Percentiles rank a stretch among this genome's conserved stretches.
Conservation (phyloP, 2,888 invertebrate species). For the Andricus curvator region DNA sequence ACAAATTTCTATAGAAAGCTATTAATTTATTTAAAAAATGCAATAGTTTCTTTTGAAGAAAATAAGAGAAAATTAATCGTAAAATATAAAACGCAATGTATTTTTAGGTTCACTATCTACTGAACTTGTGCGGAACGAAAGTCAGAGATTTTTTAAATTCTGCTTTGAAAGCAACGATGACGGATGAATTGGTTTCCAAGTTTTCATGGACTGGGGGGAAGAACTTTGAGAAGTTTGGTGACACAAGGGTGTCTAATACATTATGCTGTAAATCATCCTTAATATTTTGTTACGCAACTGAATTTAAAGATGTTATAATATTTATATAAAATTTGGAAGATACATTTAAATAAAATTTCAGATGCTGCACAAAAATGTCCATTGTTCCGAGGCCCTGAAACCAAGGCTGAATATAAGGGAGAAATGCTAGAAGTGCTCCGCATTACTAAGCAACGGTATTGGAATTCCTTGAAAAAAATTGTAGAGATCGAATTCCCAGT, state of each 20-base stretch:
- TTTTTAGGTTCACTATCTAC: neutral
- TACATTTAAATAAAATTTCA: constrained; percentile 24
- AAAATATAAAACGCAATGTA: too few relatives aligned
- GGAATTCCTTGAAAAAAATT: too few relatives aligned
- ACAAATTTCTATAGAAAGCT: too few relatives aligned
- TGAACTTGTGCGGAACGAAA: too few relatives aligned
- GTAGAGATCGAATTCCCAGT: too few relatives aligned
- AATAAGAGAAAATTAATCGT: too few relatives aligned
- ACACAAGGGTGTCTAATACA: neutral
- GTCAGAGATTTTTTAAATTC: too few relatives aligned
- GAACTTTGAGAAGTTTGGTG: neutral
- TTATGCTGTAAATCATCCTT: neutral
- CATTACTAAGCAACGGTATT: too few relatives aligned
- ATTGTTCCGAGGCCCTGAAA: neutral
- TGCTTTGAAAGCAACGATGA: neutral
- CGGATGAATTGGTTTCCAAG: neutral
- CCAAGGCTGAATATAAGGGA: too few relatives aligned
- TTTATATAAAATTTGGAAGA: constrained; percentile 1
- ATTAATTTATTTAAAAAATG: too few relatives aligned
- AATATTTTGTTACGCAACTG: neutral
- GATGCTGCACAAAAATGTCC: neutral
- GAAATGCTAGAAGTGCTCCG: too few relatives aligned
- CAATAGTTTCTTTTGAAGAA: too few relatives aligned
- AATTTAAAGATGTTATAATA: neutral
- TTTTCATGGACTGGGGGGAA: neutral